Percentiles rank a stretch among this genome's conserved stretches.
These are phyloP conservation scores for Suricata suricatta DNA, from an alignment of 2,113 vertebrate species.

Conservation along the genomic window DNA sequence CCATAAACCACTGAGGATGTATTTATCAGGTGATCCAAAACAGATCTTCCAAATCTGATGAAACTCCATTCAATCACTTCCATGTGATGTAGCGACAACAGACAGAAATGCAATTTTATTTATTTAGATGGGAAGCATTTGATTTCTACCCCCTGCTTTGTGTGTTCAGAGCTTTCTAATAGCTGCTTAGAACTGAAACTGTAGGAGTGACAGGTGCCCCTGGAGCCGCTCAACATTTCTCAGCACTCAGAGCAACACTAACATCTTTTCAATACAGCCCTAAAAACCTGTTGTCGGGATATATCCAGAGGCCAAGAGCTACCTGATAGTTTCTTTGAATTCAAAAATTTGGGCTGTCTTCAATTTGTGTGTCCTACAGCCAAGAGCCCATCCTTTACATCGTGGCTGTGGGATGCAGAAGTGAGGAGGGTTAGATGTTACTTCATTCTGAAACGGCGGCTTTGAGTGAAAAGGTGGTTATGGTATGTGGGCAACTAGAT, in stretches of 20 bases:
- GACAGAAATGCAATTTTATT: constrained; percentile 20
- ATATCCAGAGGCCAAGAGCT: constrained; percentile 28
- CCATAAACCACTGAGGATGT: neutral
- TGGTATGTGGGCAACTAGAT: neutral
- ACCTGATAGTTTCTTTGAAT: constrained; percentile 47
- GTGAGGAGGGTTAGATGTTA: neutral
- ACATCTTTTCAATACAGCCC: neutral
- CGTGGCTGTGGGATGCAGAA: neutral
- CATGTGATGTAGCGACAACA: neutral
- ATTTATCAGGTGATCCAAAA: constrained; percentile 38
- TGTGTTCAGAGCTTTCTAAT: neutral
- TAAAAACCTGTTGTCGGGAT: neutral
- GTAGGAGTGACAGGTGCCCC: neutral
- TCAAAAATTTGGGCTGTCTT: constrained; percentile 3
- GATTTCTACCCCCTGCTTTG: constrained; percentile 12
- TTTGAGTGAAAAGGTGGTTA: constrained; percentile 43
- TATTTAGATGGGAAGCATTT: constrained; percentile 13
- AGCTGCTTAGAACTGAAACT: neutral
- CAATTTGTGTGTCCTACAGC: neutral
- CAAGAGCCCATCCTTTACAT: constrained; percentile 2
- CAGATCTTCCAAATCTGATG: constrained; percentile 6
- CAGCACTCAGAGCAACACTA: neutral
- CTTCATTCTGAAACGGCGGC: neutral
- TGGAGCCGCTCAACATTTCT: neutral
- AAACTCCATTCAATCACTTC: constrained; percentile 21